Base-by-base conservation (phyloP, 30 jellyfish, hydroid and myxozoan species). In the Morbakka virulenta region DNA sequence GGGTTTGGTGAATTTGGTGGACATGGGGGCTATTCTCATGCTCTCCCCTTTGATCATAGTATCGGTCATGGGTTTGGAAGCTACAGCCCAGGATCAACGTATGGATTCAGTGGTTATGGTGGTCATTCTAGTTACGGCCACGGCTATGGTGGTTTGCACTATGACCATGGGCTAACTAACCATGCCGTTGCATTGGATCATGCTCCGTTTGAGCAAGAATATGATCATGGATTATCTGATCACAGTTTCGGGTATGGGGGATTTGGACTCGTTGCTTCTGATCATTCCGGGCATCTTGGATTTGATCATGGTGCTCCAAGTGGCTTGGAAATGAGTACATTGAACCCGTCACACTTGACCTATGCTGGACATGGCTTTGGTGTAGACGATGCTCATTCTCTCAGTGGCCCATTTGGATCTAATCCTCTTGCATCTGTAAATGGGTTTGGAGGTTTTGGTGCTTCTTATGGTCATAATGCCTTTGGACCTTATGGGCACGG, bases 341-440 rank as follows among this genome's bases (percentile, higher is more conserved):
- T 41, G 17, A 41, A 41, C 17, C 57, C 57, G 17, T 6, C 41
- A 72, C 84, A 69, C 28, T 73, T 57, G 26, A 34, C 50, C 71
- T 70, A 70, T 47, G 79, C 73, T 9, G 72, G 82, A 22, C 84
- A 67, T 67, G 91, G 91, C 9, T 47, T 35, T 28, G 84, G 71
- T 28, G 77, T 77, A 0, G 23, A 63, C 62, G 88, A 47, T 21
- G 34, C 32, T 31, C 87, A 86, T 1, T 79, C 83, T 12, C 85
- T 51, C 62, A 95, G 61, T 1, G 94, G 88, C 30, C 87, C 79
- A 13, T 49, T 76, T 25, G 97, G 62, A 27, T 91, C 95, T 27
- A 82, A 84, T 49, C 78, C 77, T 31, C 12, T 17, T n/a, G 81
- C 87, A 1, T 69, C 87, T 2, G 70, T 23, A 20, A 30, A 53